A percentile compares a stretch with the other conserved stretches of the same genome.
Conservation (phyloP, 2,888 invertebrate species). For the Papilio gigon region DNA sequence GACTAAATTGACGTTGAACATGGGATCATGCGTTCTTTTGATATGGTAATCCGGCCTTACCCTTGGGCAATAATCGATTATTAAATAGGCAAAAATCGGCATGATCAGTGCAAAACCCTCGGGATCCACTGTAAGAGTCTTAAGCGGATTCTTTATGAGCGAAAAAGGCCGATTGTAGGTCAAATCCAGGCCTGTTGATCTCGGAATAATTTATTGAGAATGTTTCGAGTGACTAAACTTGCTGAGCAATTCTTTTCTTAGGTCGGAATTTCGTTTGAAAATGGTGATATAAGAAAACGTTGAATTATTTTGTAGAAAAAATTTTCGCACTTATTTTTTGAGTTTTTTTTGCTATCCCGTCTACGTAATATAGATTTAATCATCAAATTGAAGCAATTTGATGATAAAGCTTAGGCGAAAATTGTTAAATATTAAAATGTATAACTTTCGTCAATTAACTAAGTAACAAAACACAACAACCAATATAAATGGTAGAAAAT, state of each 20-base stretch:
- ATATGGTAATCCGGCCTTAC: slow-evolving; percentile 75
- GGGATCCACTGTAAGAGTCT: slow-evolving; percentile 60
- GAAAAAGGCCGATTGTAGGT: slow-evolving; percentile 59
- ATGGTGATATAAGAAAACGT: not conserved
- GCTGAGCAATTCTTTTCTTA: slow-evolving; percentile 47
- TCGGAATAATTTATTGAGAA: slow-evolving; percentile 43
- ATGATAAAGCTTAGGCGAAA: slow-evolving; percentile 22
- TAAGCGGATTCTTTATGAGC: slow-evolving; percentile 67
- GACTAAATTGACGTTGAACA: slow-evolving; percentile 72
- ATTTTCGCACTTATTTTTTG: not conserved
- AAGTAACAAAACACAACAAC: not conserved
- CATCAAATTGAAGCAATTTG: not conserved
- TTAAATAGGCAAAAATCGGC: slow-evolving; percentile 74
- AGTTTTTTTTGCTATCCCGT: too few species aligned
- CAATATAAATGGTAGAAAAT: not conserved
- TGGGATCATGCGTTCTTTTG: slow-evolving; percentile 76
- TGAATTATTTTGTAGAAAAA: not conserved
- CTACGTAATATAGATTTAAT: too few species aligned
- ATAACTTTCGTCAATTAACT: not conserved
- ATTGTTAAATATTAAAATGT: not conserved
- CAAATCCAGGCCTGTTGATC: slow-evolving; percentile 49
- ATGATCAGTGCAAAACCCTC: slow-evolving; percentile 61
- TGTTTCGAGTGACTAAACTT: slow-evolving; percentile 45
- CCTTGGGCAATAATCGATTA: slow-evolving; percentile 76
- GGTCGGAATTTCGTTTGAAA: slow-evolving; percentile 41